A percentile compares a stretch with the other conserved stretches of the same genome.
phyloP scores from a whole-genome alignment of 1,140 invertebrate genomes.

The Drosophila gunungcola region DNA sequence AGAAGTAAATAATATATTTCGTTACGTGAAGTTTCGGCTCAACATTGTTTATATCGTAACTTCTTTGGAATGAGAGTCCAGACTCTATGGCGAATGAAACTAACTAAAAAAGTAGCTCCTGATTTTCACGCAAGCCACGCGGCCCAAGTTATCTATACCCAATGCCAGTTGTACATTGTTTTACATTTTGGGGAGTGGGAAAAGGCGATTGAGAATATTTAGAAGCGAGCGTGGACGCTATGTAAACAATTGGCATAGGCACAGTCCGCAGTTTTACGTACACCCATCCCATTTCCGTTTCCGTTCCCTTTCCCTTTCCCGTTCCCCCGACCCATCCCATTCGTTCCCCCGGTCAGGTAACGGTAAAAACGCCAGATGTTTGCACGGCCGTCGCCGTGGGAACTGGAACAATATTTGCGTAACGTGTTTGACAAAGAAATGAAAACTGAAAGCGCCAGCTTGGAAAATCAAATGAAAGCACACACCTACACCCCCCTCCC shows the following conservation, averaged over 20 bases:
- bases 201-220: constrained; percentile 3
- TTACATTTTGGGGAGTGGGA: background rate
- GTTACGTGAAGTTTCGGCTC: no score
- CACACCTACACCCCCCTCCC: constrained; percentile 9
- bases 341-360: constrained; percentile 46
- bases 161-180: background rate
- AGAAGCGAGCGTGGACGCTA: constrained; percentile 26
- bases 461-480: constrained; percentile 80
- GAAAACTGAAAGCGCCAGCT: constrained; percentile 82
- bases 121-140: background rate
- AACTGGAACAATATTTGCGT: constrained; percentile 82
- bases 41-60: no score
- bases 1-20: no score
- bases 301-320: constrained; percentile 12
- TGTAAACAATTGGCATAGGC: constrained; percentile 52
- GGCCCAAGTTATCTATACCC: background rate
- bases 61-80: no score
- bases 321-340: constrained; percentile 13
- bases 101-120: no score
- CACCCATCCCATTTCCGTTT: constrained; percentile 6
- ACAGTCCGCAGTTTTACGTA: constrained; percentile 7
- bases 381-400: constrained; percentile 71
- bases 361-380: constrained; percentile 69
- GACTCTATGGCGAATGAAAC: no score
- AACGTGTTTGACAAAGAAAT: constrained; percentile 83